Evolutionary conservation across 2,113 vertebrate genomes (phyloP).

Genomic region (Phoxinus phoxinus): DNA sequence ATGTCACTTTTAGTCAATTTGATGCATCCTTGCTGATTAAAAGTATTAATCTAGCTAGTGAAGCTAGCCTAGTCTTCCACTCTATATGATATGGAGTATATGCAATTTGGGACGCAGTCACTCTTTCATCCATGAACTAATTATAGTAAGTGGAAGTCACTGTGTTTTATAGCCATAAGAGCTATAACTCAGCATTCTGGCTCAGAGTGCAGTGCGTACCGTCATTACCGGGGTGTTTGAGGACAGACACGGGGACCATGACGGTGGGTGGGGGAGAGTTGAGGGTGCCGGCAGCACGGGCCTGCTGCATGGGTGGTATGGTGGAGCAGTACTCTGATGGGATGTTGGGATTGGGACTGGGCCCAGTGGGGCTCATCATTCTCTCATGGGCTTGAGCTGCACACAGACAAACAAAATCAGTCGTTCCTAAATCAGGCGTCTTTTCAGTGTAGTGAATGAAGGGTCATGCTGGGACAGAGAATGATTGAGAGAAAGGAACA

Average conservation of each 20-base stretch:
- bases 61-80: neutral
- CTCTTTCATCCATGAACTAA: neutral
- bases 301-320: constrained; percentile 81
- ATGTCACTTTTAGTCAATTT: neutral
- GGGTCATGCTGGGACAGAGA: constrained; percentile 3
- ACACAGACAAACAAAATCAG: constrained; percentile 46
- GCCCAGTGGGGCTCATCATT: constrained; percentile 94
- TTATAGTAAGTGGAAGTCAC: neutral
- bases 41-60: neutral
- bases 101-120: neutral
- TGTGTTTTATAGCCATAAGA: neutral
- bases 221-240: constrained; percentile 85
- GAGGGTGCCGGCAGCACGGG: constrained; percentile 74
- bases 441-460: neutral
- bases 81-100: neutral
- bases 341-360: constrained; percentile 80
- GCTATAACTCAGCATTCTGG: neutral
- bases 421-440: neutral
- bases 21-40: neutral
- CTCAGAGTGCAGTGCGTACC: constrained; percentile 70
- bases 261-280: constrained; percentile 83
- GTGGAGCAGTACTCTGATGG: constrained; percentile 81
- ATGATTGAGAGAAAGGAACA: neutral
- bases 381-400: constrained; percentile 92
- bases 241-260: constrained; percentile 83